Evolutionary conservation across 1,140 invertebrate species (phyloP).

Genomic region (Elymnias hypermnestra): DNA sequence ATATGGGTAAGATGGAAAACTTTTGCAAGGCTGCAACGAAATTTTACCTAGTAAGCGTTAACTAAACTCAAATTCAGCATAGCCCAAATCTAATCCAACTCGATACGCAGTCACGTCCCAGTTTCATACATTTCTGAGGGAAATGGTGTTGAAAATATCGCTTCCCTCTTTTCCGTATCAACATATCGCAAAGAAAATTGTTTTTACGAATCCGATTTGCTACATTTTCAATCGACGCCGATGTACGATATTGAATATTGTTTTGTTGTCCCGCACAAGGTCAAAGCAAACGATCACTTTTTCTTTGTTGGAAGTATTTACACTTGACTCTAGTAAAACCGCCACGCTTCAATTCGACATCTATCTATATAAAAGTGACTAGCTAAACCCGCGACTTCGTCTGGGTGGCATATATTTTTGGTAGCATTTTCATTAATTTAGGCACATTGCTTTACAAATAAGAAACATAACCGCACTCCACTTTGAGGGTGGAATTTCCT

Average conservation of each 20-base stretch:
- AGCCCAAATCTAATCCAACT: conserved; percentile 40
- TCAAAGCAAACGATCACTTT: no score
- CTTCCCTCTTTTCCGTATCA: conserved; percentile 38
- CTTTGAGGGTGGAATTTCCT: no score
- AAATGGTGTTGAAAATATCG: conserved; percentile 50
- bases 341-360: no score
- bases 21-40: conserved; percentile 16
- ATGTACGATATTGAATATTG: background rate
- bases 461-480: no score
- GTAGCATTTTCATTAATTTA: no score
- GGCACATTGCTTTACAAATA: no score
- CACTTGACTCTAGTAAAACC: no score
- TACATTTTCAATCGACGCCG: conserved; percentile 51
- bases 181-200: conserved; percentile 56
- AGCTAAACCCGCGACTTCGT: no score
- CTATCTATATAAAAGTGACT: no score
- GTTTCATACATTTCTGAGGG: conserved; percentile 44
- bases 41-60: conserved; percentile 26
- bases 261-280: no score
- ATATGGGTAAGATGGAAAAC: background rate
- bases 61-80: conserved; percentile 22
- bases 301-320: no score
- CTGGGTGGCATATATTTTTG: no score
- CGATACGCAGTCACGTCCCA: conserved; percentile 46
- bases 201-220: conserved; percentile 66